Evolutionary conservation across 2,888 invertebrate genomes (phyloP), one percentile per base, ranked within the genome.

Genomic region (Coenonympha arcania): DNA sequence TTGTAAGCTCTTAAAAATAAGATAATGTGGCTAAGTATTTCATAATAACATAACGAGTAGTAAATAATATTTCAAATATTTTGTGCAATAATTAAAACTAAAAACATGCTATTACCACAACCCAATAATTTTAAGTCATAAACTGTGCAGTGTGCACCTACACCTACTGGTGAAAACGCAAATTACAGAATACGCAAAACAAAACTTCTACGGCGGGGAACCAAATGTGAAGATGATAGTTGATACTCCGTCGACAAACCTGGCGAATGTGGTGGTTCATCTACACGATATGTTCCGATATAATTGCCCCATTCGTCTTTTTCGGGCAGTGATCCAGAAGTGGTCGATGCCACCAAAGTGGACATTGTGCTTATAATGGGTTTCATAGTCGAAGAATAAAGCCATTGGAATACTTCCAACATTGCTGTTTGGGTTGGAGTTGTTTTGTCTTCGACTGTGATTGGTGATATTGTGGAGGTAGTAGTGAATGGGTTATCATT

Each of bases 201-300:
- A 81, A 66, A 83, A 76, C 65, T 86, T 82, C 73, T 83, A 70
- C 58, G 75, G 78, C 78, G 66, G 63, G 56, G 58, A 65, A 73
- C 63, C 64, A 74, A 73, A 73, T 59, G 70, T 69, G 73, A 71
- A 71, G 70, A 69, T 64, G 70, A 66, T 70, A 68, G 69, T 71
- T 75, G 76, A 75, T 77, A 79, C 77, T 82, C 80, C 80, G 69
- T 79, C 83, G 75, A 88, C 88, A 75, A 86, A 82, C 86, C 86
- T 86, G 86, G 76, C 68, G 71, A 77, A 72, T 86, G 86, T 60
- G 86, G 86, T 64, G 86, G 86, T 79, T 86, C 86, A 70, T 86
- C 86, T 69, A 86, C 85, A 55, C 86, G 86, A 71, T 86, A 86
- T 57, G 78, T 83, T 71, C 84, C 83, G 56, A 85, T 71, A 71